These are phyloP conservation scores for Drosophila lacicola DNA, from an alignment of 2,888 invertebrate genomes.

Conservation along the genomic window DNA sequence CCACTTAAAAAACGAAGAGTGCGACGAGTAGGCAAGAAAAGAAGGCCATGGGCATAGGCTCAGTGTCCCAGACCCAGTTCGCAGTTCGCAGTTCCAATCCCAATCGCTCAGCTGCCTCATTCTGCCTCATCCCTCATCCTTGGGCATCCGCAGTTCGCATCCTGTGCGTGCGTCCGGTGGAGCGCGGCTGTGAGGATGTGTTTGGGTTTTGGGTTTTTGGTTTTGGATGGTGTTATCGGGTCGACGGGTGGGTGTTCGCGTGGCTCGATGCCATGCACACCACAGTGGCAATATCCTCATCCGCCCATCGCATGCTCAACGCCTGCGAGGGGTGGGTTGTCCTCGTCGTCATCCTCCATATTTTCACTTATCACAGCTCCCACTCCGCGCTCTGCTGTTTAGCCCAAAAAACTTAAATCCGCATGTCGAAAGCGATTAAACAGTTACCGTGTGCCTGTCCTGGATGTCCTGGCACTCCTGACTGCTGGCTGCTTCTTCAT, in stretches of 20 bases:
- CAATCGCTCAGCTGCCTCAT: constrained; percentile 16
- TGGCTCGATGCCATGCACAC: constrained; percentile 31
- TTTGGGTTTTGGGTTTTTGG: constrained; percentile 23
- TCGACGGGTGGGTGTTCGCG: constrained; percentile 25
- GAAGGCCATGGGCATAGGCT: constrained; percentile 52
- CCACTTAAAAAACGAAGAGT: constrained; percentile 71
- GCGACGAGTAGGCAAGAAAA: constrained; percentile 37
- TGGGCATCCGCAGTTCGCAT: constrained; percentile 65
- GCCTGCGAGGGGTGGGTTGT: constrained; percentile 37
- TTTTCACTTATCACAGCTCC: constrained; percentile 74
- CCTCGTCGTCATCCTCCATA: constrained; percentile 38
- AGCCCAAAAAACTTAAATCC: constrained; percentile 83
- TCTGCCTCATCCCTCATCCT: constrained; percentile 24
- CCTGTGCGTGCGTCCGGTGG: constrained; percentile 81
- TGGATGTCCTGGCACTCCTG: constrained; percentile 10
- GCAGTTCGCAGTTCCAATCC: constrained; percentile 18
- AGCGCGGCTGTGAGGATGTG: constrained; percentile 43
- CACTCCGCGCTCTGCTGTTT: constrained; percentile 14
- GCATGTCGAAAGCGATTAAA: constrained; percentile 85
- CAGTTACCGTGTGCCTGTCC: constrained; percentile 64
- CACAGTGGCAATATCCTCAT: constrained; percentile 61
- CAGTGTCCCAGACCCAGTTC: constrained; percentile 24
- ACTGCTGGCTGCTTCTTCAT: constrained; percentile 56
- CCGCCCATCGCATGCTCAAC: constrained; percentile 45
- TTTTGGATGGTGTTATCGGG: constrained; percentile 70